phyloP scores from a whole-genome alignment of 2,888 invertebrate species.

The Aplocera efformata region DNA sequence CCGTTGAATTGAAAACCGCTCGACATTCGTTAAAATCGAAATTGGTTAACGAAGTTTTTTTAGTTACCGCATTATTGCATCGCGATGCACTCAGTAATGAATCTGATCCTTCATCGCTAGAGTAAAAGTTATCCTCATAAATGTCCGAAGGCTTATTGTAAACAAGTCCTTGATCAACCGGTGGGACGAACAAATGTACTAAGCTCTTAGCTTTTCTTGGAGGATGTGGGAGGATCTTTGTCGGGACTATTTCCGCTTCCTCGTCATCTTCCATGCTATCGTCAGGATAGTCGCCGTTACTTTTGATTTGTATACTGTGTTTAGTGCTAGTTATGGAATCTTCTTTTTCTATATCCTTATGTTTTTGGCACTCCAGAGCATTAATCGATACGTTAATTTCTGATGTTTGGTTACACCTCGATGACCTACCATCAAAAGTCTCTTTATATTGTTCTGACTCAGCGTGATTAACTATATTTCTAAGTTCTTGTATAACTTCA shows the following conservation, averaged over 20 bases:
- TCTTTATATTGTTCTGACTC: constrained; percentile 84
- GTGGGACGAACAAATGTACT: constrained; percentile 83
- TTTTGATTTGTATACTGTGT: constrained; percentile 73
- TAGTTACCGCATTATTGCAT: constrained; percentile 60
- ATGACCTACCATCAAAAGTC: constrained; percentile 53
- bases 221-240: constrained; percentile 89
- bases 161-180: constrained; percentile 79
- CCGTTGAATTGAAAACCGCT: constrained; percentile 80
- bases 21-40: constrained; percentile 77
- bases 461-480: constrained; percentile 91
- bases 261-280: constrained; percentile 70
- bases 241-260: constrained; percentile 87
- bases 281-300: constrained; percentile 70
- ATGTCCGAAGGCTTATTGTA: constrained; percentile 77
- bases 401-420: constrained; percentile 64
- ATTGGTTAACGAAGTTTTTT: constrained; percentile 56
- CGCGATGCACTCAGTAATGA: constrained; percentile 84
- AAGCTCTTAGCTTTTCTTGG: constrained; percentile 87
- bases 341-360: constrained; percentile 64
- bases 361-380: constrained; percentile 54
- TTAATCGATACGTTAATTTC: constrained; percentile 64
- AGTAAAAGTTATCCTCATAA: constrained; percentile 80
- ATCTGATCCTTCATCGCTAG: constrained; percentile 86
- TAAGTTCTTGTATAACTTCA: constrained; percentile 91
- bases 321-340: constrained; percentile 78